Evolutionary conservation across 2,113 vertebrate species (phyloP), one percentile per base, ranked within the genome.

Genomic region (Pollachius pollachius): DNA sequence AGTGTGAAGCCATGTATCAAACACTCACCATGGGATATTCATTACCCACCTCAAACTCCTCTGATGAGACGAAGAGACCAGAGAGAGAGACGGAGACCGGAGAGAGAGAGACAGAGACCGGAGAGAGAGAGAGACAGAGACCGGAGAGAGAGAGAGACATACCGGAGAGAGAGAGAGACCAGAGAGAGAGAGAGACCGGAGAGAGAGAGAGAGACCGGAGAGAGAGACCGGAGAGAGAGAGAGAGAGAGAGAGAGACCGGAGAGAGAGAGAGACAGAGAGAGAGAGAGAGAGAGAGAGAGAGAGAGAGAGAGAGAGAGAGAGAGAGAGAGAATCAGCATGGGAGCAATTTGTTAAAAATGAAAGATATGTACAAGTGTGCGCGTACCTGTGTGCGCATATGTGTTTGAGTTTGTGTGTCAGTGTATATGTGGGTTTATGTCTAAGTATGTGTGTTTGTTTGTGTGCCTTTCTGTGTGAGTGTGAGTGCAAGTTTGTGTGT

Each of bases 1-100:
- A 62, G 67, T 79, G 84, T 78, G 87, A 87, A 78, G 71, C 73
- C 70, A 77, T 82, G 76, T 30, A 79, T 85, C 81, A 83, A 69
- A 75, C 68, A 85, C 74, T 85, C 81, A 81, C 76, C 77, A 67
- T 76, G 82, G 70, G 63, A 81, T 56, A 62, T 73, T 75, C 81
- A 82, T 85, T 82, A 77, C 79, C 77, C 84, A 62, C 34, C 73
- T 78, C 78, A 54, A 67, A 60, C 64, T 75, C n/a, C 66, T 62
- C 11, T 4, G 30, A 34, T 34, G 27, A 27, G 27, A 27, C 2
- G 27, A 4, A 27, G 27, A 27, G 27, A 27, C 16, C 18, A 69
- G 34, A 62, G 52, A 68, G 37, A 15, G 41, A 52, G 13, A 21
- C n/a, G n/a, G 18, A 17, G 25, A 48, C n/a, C n/a, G n/a, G n/a